Evolutionary conservation across 92 coral and sea anemone species (phyloP).

Genomic region (Micromussa lordhowensis): DNA sequence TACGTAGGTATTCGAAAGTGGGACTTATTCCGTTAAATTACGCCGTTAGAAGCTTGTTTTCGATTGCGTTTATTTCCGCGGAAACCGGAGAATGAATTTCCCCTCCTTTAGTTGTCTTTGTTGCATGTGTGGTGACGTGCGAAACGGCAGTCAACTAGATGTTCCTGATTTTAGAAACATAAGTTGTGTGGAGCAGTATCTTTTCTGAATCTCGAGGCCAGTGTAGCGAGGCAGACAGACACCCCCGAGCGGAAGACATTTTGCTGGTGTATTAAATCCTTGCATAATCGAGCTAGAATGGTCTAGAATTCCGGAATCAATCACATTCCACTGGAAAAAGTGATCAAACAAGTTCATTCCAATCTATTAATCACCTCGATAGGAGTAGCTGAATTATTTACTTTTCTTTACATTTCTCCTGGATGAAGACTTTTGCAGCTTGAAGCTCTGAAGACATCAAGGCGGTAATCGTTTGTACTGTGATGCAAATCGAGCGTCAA

Average conservation of each 20-base stretch:
- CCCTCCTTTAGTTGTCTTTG: background rate
- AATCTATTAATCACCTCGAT: background rate
- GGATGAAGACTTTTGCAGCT: background rate
- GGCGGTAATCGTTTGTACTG: background rate
- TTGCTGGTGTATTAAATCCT: too few relatives aligned
- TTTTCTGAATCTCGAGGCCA: background rate
- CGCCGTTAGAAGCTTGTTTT: background rate
- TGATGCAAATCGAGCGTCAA: background rate
- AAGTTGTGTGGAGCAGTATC: background rate
- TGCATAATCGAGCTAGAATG: too few relatives aligned
- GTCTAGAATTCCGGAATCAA: constrained; percentile 14
- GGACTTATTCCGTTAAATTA: background rate
- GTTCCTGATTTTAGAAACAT: background rate
- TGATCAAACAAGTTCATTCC: background rate
- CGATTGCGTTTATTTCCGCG: background rate
- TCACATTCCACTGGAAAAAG: background rate
- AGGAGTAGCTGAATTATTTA: background rate
- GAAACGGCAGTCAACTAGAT: background rate
- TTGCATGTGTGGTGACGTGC: background rate
- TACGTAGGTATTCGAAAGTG: background rate
- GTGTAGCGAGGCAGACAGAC: background rate
- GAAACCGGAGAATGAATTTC: background rate
- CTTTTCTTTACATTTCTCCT: background rate
- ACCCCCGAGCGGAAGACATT: background rate
- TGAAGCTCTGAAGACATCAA: background rate